Evolutionary conservation across 2,113 vertebrate species (phyloP), one percentile per base, ranked within the genome.

Genomic region (Calonectris borealis): DNA sequence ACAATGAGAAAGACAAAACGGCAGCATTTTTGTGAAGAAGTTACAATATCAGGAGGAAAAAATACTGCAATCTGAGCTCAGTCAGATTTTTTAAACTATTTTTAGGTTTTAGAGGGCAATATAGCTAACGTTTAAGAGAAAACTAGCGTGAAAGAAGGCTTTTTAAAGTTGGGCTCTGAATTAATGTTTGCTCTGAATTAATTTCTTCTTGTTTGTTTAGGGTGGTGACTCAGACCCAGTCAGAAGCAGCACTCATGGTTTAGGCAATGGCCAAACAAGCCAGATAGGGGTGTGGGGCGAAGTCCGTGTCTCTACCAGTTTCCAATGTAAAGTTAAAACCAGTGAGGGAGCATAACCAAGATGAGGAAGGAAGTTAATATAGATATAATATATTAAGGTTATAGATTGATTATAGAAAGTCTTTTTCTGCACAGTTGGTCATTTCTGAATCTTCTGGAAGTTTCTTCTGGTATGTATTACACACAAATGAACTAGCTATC

Each of bases 361-460:
- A 49, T 6, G 2, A 89, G 49, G 34, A 79, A 79, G 26, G 20
- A 66, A 86, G 32, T 36, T 62, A 62, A 40, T 44, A 38, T 3
- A 73, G 3, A 17, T 78, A n/a, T 13, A 71, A 57, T 60, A 24
- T 36, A 26, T 85, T 55, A 71, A 93, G 14, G 9, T 52, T 92
- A 51, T 86, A 49, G 11, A 64, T 52, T 55, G 38, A 58, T 69
- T 61, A 49, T 71, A 70, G 57, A 42, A 70, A 55, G 24, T 57
- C 34, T 54, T 94, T 13, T 13, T 68, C 54, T 94, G 27, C 52
- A 64, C 27, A 75, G 24, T 16, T 75, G 44, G 38, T 51, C 13
- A 40, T 68, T 86, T 94, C 75, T 91, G 75, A 83, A 86, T 96
- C 58, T 88, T 52, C 85, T 96, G 83, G 38, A 81, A 81, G 40